phyloP scores from a whole-genome alignment of 92 coral and sea anemone species.

The Isaurus tuberculatus region DNA sequence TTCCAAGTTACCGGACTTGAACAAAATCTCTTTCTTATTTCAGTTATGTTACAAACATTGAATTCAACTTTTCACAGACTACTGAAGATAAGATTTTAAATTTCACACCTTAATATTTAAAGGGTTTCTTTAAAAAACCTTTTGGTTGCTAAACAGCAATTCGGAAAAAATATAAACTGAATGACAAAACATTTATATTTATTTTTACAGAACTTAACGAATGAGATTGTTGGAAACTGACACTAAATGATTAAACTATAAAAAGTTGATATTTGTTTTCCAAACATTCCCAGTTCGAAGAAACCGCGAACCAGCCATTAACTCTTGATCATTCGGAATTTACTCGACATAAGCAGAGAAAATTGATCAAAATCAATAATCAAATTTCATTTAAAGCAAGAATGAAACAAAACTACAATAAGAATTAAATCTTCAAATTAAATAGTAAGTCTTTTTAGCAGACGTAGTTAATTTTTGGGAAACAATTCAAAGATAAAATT shows the following conservation, averaged over 20 bases:
- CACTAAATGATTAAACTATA: neutral
- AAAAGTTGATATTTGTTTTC: neutral
- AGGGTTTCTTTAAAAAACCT: neutral
- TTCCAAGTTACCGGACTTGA: neutral
- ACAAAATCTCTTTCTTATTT: neutral
- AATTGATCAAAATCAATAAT: neutral
- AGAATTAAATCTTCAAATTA: neutral
- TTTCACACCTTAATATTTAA: neutral
- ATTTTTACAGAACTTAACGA: neutral
- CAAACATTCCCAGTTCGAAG: neutral
- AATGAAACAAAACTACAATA: neutral
- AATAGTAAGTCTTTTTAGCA: neutral
- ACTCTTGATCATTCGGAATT: neutral
- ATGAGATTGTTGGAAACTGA: neutral
- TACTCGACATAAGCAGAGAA: neutral
- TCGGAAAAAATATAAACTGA: neutral
- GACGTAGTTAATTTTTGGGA: neutral
- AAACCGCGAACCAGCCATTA: neutral
- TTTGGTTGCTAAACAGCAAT: neutral
- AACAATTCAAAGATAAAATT: constrained; percentile 1
- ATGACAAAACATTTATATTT: neutral
- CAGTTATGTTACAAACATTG: neutral
- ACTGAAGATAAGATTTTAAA: constrained; percentile 2
- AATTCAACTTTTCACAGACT: neutral
- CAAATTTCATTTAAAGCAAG: neutral